These are phyloP conservation scores for Thecocarcelia acutangulata DNA, from an alignment of 2,888 invertebrate genomes.

Conservation along the genomic window DNA sequence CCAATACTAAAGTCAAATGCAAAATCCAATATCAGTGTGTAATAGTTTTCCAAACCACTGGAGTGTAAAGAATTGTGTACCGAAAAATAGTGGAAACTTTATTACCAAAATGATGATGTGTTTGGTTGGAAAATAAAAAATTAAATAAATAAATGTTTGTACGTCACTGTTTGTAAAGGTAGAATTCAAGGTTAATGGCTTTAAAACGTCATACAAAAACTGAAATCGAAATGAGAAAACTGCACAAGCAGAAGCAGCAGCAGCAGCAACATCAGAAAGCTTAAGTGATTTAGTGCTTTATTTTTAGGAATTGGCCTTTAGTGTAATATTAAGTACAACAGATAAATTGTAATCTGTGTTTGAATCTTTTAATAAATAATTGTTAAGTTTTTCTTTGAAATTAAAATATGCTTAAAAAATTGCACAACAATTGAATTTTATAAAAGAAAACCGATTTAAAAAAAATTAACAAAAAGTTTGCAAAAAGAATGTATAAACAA, in stretches of 20 bases:
- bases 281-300: slow-evolving; percentile 3
- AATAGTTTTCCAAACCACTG: slow-evolving; percentile 62
- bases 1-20: slow-evolving; percentile 5
- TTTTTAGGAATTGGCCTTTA: not conserved
- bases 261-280: not conserved
- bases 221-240: not conserved
- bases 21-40: slow-evolving; percentile 36
- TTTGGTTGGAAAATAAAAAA: not conserved
- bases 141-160: not conserved
- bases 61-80: slow-evolving; percentile 54
- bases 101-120: slow-evolving; percentile 14
- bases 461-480: too few species aligned
- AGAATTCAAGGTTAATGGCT: slow-evolving; percentile 40
- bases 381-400: too few species aligned
- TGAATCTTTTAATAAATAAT: not conserved
- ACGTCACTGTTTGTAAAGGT: not conserved
- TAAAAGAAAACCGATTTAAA: too few species aligned
- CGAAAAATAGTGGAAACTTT: slow-evolving; percentile 45
- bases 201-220: slow-evolving; percentile 19
- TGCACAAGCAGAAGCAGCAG: too few species aligned
- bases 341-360: not conserved
- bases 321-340: not conserved
- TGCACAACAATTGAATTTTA: too few species aligned
- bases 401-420: too few species aligned
- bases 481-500: too few species aligned